A percentile compares a stretch with the other conserved stretches of the same genome.
Conservation (phyloP, 2,113 vertebrate species). For the Azemiops feae region DNA sequence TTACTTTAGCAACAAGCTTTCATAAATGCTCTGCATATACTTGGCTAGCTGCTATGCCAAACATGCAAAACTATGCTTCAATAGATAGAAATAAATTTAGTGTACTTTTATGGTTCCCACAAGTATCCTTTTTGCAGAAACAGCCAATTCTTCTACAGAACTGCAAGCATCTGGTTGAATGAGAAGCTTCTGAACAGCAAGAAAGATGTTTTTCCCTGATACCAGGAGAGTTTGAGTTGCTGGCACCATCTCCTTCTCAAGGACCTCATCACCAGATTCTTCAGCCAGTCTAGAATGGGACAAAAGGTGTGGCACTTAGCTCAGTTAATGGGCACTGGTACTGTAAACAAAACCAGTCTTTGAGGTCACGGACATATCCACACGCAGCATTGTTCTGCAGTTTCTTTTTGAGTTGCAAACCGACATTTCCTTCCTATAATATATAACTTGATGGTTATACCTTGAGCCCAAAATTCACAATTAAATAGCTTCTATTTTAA, state of each 20-base stretch:
- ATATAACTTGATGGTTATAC: neutral
- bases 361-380: neutral
- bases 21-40: neutral
- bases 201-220: slow-evolving; percentile 73
- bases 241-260: slow-evolving; percentile 66
- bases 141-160: slow-evolving; percentile 76
- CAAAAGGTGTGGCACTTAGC: neutral
- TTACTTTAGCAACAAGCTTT: neutral
- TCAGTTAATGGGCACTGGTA: neutral
- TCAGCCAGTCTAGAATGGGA: slow-evolving; percentile 61
- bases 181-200: slow-evolving; percentile 76
- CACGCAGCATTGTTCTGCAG: neutral
- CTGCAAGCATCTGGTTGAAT: slow-evolving; percentile 63
- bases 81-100: neutral
- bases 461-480: neutral
- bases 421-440: neutral
- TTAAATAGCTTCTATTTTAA: neutral
- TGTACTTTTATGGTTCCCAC: slow-evolving; percentile 70
- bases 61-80: neutral
- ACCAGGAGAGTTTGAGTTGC: slow-evolving; percentile 65
- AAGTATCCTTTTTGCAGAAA: slow-evolving; percentile 73
- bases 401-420: neutral
- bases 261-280: slow-evolving; percentile 65
- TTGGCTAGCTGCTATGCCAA: neutral
- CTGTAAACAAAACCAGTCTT: neutral